A percentile compares a stretch with the other conserved stretches of the same genome.
Conservation (phyloP, 2,113 vertebrate species). For the Plestiodon gilberti region DNA sequence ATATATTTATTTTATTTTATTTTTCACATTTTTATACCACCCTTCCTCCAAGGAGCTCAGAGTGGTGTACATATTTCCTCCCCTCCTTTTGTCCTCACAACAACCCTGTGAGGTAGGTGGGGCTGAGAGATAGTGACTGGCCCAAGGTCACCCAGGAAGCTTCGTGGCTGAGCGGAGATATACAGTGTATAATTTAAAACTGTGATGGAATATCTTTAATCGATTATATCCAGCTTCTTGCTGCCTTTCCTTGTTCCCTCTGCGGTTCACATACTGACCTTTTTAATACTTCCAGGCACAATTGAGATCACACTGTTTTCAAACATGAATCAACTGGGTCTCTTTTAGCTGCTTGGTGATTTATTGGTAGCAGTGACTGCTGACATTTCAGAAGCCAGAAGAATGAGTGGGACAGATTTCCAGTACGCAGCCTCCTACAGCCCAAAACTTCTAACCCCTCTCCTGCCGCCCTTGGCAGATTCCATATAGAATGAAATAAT, state of each 20-base stretch:
- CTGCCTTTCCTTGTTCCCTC: neutral
- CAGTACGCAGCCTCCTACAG: neutral
- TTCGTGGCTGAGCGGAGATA: too few relatives aligned
- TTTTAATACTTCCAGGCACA: too few relatives aligned
- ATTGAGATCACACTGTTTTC: neutral
- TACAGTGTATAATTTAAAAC: too few relatives aligned
- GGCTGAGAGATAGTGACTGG: too few relatives aligned
- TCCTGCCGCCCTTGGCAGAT: neutral
- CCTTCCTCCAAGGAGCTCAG: too few relatives aligned
- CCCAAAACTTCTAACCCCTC: neutral
- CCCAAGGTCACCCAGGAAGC: too few relatives aligned
- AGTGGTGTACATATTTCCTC: too few relatives aligned
- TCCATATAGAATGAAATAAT: neutral
- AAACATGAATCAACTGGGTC: neutral
- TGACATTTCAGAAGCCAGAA: neutral
- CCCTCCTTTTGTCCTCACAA: too few relatives aligned
- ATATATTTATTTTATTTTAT: too few relatives aligned
- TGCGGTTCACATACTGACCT: too few relatives aligned
- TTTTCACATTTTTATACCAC: too few relatives aligned
- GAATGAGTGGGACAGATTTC: neutral
- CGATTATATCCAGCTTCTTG: neutral
- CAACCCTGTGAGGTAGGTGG: too few relatives aligned
- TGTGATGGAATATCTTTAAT: neutral
- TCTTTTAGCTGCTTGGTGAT: neutral
- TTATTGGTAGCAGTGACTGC: neutral